A percentile compares a stretch with the other conserved stretches of the same genome.
phyloP scores from a whole-genome alignment of 2,888 invertebrate species.

The Gastrophysa polygoni region DNA sequence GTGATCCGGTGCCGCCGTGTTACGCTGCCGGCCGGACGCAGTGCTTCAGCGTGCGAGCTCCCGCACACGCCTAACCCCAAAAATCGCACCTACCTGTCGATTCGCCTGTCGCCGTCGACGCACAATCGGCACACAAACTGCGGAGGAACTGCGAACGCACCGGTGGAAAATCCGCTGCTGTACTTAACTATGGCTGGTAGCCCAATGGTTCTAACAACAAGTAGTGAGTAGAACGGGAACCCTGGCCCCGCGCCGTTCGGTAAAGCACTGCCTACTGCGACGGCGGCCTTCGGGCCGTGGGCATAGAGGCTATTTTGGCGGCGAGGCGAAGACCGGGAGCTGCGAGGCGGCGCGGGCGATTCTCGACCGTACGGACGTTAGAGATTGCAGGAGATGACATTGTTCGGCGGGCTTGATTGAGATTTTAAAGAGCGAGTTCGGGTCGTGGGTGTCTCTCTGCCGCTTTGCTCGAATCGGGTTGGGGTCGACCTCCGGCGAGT shows the following conservation, averaged over 20 bases:
- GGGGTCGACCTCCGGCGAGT: not conserved
- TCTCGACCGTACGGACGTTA: slow-evolving; percentile 39
- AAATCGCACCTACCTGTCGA: slow-evolving; percentile 30
- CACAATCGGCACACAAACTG: no score
- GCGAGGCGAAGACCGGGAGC: slow-evolving; percentile 52
- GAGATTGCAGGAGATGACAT: slow-evolving; percentile 27
- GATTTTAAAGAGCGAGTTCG: slow-evolving; percentile 49
- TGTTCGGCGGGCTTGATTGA: slow-evolving; percentile 46
- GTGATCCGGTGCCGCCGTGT: slow-evolving; percentile 32
- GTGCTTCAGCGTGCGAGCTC: slow-evolving; percentile 26
- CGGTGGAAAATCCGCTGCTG: slow-evolving; percentile 57
- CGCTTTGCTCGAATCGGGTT: slow-evolving; percentile 25
- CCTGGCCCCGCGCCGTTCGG: slow-evolving; percentile 45
- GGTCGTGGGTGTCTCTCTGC: slow-evolving; percentile 30
- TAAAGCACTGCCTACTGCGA: slow-evolving; percentile 50
- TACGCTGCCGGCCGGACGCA: slow-evolving; percentile 30
- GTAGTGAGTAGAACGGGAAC: slow-evolving; percentile 57
- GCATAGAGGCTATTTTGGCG: slow-evolving; percentile 50
- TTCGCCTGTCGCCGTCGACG: no score
- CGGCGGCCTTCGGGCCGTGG: slow-evolving; percentile 46
- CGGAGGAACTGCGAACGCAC: no score
- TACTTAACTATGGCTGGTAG: slow-evolving; percentile 59
- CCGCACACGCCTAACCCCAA: slow-evolving; percentile 30
- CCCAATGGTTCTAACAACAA: slow-evolving; percentile 58
- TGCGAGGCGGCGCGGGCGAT: slow-evolving; percentile 41